Evolutionary conservation across 2,113 vertebrate genomes (phyloP), one percentile per base, ranked within the genome.

Genomic region (Lagopus leucura): DNA sequence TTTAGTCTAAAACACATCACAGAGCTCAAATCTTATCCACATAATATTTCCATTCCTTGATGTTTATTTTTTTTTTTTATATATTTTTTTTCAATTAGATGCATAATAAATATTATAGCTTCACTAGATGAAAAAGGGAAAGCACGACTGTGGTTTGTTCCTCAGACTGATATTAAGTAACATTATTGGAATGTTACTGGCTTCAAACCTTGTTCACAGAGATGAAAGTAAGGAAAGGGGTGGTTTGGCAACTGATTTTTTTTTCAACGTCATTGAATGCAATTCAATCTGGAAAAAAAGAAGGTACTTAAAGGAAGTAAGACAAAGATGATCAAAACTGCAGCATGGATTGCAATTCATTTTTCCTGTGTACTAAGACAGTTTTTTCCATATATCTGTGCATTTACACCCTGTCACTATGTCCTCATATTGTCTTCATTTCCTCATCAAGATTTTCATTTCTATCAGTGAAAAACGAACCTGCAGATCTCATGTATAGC

Each of bases 31-130:
- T 8, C 14, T 88, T 82, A 89, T 64, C 64, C 21, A 67, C 86
- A 88, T 48, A 92, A 4, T 84, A 34, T 86, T 95, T 97, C 73
- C 30, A 55, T 77, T 93, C 30, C 66, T 82, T 94, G 63, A 90
- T 70, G 55, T 43, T 8, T 8, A 54, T 30, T 10, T 87, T 19
- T 20, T 61, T 81, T 38, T 38, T 38, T 4, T 94, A 94, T 90
- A 27, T 65, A 64, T 52, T 75, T 70, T 21, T 42, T 69, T 25
- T 76, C 36, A 27, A 15, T 79, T 42, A n/a, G 45, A 13, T 78
- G n/a, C 75, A 94, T 82, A 67, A 80, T 34, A 71, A 86, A 72
- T 15, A 24, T 82, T 34, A 57, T 85, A 58, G 28, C 55, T 92
- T 27, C 8, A 24, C 8, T 50, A 66, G 43, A 66, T 92, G 27